These are phyloP conservation scores for Agrochola lychnidis DNA, from an alignment of 2,888 invertebrate genomes.

Conservation along the genomic window DNA sequence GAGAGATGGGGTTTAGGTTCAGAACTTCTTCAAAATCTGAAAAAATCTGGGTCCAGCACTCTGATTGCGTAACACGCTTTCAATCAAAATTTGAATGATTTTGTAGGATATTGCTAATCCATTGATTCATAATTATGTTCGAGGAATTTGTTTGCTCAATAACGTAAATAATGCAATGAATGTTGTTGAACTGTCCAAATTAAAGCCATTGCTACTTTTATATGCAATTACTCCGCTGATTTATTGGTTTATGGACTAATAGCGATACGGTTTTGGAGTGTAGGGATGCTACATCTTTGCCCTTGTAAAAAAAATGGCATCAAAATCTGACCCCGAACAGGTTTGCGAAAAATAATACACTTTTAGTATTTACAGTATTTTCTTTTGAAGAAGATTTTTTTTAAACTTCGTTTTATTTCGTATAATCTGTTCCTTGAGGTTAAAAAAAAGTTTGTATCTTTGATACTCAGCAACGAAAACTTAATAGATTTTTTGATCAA, in stretches of 20 bases:
- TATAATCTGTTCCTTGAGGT: background rate
- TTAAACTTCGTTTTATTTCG: background rate
- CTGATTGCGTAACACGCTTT: too few species aligned
- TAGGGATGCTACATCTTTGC: background rate
- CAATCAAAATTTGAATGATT: too few species aligned
- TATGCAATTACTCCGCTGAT: background rate
- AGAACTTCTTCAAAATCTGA: background rate
- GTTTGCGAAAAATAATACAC: background rate
- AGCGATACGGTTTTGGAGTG: background rate
- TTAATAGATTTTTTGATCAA: background rate
- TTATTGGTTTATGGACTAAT: background rate
- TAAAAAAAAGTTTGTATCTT: background rate
- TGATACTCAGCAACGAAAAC: background rate
- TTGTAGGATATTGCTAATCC: too few species aligned
- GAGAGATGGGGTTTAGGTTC: slow-evolving; percentile 61
- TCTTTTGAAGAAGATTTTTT: background rate
- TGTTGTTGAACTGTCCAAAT: too few species aligned
- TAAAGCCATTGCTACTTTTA: too few species aligned
- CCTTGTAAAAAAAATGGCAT: background rate
- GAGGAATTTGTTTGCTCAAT: too few species aligned
- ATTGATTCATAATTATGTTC: too few species aligned
- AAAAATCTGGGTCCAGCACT: too few species aligned
- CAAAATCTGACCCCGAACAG: background rate
- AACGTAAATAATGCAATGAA: too few species aligned
- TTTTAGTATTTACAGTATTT: background rate